Evolutionary conservation across 92 coral and sea anemone genomes (phyloP), one percentile per base, ranked within the genome.

Genomic region (Porites lobata): DNA sequence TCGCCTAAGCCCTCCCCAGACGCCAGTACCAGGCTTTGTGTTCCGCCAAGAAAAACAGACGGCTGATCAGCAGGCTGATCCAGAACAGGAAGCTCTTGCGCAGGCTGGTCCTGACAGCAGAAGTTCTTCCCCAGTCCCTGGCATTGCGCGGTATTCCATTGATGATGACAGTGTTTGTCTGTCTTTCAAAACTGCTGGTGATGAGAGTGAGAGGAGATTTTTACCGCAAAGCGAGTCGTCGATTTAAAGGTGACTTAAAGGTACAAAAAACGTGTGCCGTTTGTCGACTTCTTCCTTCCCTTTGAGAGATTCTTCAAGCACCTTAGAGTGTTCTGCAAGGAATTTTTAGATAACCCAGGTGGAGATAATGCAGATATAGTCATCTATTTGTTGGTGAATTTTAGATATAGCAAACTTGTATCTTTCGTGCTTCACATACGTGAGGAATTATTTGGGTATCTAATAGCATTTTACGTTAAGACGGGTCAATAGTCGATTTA

Each of bases 1-100:
- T 84, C 74, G 72, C 56, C 73, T 84, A 38, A 84, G 80, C 52
- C 87, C 87, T 63, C 87, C 87, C 15, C 87, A 84, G 26, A 84
- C 87, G 22, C 87, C 87, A 17, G 87, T 84, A 52, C 87, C 87
- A 43, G 87, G 87, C 72, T 20, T 84, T 17, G 89, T 77, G 51
- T 2, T 78, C 65, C 79, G 89, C 17, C 76, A 66, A 52, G 84
- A 85, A 57, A 54, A 68, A 66, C 89, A 76, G 43, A 47, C 75
- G 7, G 50, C 63, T 52, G 75, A 82, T 84, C 88, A 84, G 82
- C 84, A 76, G 83, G 9, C 76, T 53, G n/a, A 24, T 21, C 53
- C 82, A 18, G 76, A 85, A 56, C 57, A 22, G 75, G 88, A 74
- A 14, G 82, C 81, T 73, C 88, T 73, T 84, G 74, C 88, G 54